Evolutionary conservation across 2,797 vertebrate species (phyloP).

Genomic region (Sandelia bainsii): DNA sequence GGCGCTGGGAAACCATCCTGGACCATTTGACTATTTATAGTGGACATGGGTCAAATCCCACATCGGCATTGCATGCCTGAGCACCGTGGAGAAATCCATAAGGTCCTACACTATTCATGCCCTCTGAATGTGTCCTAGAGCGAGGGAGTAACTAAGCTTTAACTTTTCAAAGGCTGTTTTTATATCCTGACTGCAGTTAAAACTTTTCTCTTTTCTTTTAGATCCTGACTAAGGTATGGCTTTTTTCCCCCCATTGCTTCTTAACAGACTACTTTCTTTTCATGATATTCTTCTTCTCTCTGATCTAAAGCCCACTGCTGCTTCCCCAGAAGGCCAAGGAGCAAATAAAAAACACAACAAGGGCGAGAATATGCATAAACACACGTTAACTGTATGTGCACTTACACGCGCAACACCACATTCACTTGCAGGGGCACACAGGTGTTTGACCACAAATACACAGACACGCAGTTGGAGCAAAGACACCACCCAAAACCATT

Average conservation of each 20-base stretch:
- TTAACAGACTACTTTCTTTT: constrained; percentile 41
- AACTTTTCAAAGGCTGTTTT: constrained; percentile 65
- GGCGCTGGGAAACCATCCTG: constrained; percentile 43
- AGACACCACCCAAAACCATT: constrained; percentile 70
- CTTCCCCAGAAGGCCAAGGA: constrained; percentile 40
- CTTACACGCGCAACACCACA: constrained; percentile 16
- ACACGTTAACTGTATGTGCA: constrained; percentile 4
- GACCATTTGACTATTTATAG: constrained; percentile 68
- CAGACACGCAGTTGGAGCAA: constrained; percentile 18
- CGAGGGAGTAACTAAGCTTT: constrained; percentile 40
- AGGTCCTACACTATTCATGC: constrained; percentile 69
- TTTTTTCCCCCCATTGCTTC: constrained; percentile 29
- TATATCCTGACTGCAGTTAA: constrained; percentile 34
- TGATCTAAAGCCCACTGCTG: constrained; percentile 60
- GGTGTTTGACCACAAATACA: constrained; percentile 45
- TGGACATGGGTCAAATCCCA: constrained; percentile 69
- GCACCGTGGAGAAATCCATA: constrained; percentile 65
- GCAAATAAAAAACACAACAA: constrained; percentile 52
- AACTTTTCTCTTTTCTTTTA: constrained; percentile 51
- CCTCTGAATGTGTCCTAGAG: constrained; percentile 57
- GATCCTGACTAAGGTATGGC: constrained; percentile 41
- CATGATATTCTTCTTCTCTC: constrained; percentile 39
- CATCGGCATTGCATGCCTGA: constrained; percentile 47
- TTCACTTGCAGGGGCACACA: constrained; percentile 12
- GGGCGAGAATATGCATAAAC: constrained; percentile 25